Evolutionary conservation across 2,888 invertebrate species (phyloP).

Genomic region (Apamea epomidion): DNA sequence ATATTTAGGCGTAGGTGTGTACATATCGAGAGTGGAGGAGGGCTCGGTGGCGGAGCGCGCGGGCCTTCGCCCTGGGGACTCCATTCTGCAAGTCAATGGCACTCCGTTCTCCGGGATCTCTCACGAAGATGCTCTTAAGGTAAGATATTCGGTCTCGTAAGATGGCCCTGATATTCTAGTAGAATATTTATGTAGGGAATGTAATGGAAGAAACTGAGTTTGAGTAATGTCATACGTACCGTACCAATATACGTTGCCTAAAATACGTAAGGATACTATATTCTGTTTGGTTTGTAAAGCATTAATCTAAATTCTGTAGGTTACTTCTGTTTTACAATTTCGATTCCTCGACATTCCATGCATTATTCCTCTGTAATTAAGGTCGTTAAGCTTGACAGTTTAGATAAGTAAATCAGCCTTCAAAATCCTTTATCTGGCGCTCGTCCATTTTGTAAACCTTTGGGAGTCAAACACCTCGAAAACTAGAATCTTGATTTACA

Average conservation of each 20-base stretch:
- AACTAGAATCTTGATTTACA: conserved; percentile 47
- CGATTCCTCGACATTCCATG: conserved; percentile 7
- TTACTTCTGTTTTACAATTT: conserved; percentile 5
- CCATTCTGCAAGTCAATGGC: conserved; percentile 98
- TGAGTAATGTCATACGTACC: neutral
- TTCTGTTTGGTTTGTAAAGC: neutral
- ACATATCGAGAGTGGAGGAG: conserved; percentile 97
- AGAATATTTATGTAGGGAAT: conserved; percentile 26
- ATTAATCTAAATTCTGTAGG: neutral
- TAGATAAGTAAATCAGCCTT: conserved; percentile 45
- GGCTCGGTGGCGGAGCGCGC: conserved; percentile 97
- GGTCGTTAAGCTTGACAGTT: conserved; percentile 3
- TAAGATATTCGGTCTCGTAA: conserved; percentile 81
- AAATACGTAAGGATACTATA: neutral
- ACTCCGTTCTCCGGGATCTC: conserved; percentile 97
- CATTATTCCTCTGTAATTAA: conserved; percentile 27
- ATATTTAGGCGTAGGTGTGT: conserved; percentile 95
- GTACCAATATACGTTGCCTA: neutral
- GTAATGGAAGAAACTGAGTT: conserved; percentile 12
- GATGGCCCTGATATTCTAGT: conserved; percentile 15
- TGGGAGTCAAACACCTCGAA: conserved; percentile 30
- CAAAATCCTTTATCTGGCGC: conserved; percentile 40
- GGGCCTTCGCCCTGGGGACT: conserved; percentile 97
- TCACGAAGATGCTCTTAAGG: conserved; percentile 98
- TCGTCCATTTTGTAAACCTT: conserved; percentile 33